Base-by-base conservation (phyloP, 2,888 invertebrate species). In the Petrolisthes cinctipes region DNA sequence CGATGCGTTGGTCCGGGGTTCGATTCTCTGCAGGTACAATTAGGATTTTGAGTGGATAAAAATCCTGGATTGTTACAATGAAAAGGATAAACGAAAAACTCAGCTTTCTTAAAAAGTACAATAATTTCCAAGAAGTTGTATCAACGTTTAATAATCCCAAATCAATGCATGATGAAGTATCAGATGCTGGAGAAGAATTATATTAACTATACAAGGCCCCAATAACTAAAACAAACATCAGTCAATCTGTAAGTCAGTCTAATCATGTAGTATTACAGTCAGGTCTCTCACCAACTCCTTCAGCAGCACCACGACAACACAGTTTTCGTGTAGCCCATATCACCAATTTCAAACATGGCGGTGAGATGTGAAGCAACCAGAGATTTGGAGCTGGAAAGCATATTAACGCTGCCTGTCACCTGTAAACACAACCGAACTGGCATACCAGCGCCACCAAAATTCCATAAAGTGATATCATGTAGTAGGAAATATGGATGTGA, bases 231-330 rank as follows among this genome's bases (percentile, higher is more conserved):
- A 86, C 76, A 82, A 91, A 86, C 71, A 91, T 92, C 90, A 91
- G 91, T 85, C 91, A 91, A 91, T 85, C 86, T 88, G 90, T 88
- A 75, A 68, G 84, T 51, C 90, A 91, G 57, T 91, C 91, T 78
- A 91, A 90, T 89, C 78, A 51, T 81, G 90, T 92, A 91, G 92
- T 92, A 83, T 91, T 86, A 20, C 14, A 92, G 79, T 92, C 92
- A 91, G 91, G 82, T 90, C 91, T 92, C 92, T 92, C 92, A 91
- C 92, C 92, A 91, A 92, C 92, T 91, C 91, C 91, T 92, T 91
- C 91, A 81, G 91, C 61, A 61, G 61, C 61, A 61, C 7, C 61
- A 9, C 61, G 61, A 14, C 61, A 61, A 61, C 61, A 61, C 61
- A 61, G 61, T 61, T 61, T 11, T 61, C 17, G 61, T 61, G 61